A percentile compares a stretch with the other conserved stretches of the same genome.
Evolutionary conservation across 2,888 invertebrate genomes (phyloP).

Genomic region (Diaprepes abbreviatus): DNA sequence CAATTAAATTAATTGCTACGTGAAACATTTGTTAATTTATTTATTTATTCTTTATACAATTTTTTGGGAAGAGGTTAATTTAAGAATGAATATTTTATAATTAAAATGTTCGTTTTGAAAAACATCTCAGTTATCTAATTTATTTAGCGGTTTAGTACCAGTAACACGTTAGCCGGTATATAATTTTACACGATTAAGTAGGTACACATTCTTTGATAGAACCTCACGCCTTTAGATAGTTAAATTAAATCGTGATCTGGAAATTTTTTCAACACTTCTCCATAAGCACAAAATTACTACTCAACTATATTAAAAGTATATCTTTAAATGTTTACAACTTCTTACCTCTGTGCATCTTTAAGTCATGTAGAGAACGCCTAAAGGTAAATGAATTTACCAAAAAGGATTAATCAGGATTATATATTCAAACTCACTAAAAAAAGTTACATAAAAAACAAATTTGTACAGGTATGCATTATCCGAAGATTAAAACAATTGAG

Average conservation of each 20-base stretch:
- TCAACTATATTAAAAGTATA: constrained; percentile 26
- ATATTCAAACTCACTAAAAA: no score
- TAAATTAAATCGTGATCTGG: constrained; percentile 31
- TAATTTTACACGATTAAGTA: background rate
- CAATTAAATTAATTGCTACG: no score
- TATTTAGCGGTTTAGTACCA: background rate
- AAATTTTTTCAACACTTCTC: constrained; percentile 25
- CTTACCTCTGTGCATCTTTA: background rate
- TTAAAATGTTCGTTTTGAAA: no score
- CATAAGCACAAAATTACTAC: constrained; percentile 24
- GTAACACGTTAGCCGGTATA: background rate
- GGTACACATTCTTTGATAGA: constrained; percentile 14
- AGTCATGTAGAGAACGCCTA: background rate
- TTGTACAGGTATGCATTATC: no score
- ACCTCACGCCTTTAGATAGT: constrained; percentile 18
- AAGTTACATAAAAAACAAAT: no score
- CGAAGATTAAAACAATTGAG: no score
- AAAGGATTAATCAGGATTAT: no score
- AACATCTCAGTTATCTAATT: background rate
- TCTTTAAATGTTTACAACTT: constrained; percentile 22
- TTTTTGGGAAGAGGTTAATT: no score
- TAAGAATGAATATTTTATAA: no score
- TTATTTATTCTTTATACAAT: no score
- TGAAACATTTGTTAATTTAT: no score
- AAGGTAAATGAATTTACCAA: background rate